Conservation (phyloP, 2,888 invertebrate genomes). For the Hetaerina titia region DNA sequence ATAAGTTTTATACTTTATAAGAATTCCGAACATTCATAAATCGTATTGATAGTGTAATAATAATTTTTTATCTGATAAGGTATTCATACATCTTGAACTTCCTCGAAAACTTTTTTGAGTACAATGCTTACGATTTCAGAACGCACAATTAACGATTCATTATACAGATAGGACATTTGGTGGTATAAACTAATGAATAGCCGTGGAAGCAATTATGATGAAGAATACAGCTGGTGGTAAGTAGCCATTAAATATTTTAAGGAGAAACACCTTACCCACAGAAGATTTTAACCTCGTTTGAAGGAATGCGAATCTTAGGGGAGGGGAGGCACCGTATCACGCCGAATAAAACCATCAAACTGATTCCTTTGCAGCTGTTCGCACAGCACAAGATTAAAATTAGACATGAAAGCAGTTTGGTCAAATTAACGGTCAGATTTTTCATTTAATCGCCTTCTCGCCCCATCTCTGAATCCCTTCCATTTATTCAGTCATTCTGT, state of each 20-base stretch:
- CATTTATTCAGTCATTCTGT: slow-evolving; percentile 50
- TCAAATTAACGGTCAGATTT: slow-evolving; percentile 63
- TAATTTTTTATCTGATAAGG: too few species aligned
- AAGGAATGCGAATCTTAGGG: not conserved
- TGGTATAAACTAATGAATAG: not conserved
- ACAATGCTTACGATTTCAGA: not conserved
- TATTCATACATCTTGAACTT: too few species aligned
- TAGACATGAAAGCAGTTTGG: slow-evolving; percentile 13
- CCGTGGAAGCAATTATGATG: not conserved
- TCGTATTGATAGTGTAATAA: too few species aligned
- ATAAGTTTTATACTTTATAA: too few species aligned
- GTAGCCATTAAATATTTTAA: not conserved
- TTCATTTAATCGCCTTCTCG: slow-evolving; percentile 12
- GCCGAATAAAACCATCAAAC: not conserved
- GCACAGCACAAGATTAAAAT: slow-evolving; percentile 16
- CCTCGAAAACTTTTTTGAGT: too few species aligned
- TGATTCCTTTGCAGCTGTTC: not conserved
- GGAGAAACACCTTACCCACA: not conserved
- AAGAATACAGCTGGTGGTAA: not conserved
- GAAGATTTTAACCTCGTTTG: not conserved
- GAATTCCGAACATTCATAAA: too few species aligned
- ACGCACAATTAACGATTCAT: not conserved
- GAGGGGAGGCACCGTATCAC: not conserved
- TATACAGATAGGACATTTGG: not conserved
- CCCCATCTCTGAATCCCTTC: slow-evolving; percentile 4